Conservation (phyloP, 1,140 invertebrate genomes). For the Thalassaphorura encarpata region DNA sequence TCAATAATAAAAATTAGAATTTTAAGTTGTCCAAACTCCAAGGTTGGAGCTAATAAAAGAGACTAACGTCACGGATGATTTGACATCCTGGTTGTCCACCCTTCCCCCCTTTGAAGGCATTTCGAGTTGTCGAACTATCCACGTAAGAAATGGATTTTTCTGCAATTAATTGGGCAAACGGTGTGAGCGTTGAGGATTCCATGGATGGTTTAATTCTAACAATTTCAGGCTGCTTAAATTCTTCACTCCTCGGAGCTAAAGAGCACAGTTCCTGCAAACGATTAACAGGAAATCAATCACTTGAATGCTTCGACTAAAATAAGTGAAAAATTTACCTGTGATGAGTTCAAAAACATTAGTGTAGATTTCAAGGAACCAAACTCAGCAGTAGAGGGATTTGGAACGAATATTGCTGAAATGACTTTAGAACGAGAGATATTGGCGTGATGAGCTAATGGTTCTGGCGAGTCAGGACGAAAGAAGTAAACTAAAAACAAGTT, state of each 20-base stretch:
- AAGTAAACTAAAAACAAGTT: constrained; percentile 14
- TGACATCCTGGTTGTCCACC: neutral
- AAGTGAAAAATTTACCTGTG: constrained; percentile 10
- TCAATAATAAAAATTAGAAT: too few species aligned
- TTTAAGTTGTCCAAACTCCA: too few species aligned
- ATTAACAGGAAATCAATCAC: neutral
- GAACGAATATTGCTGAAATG: constrained; percentile 25
- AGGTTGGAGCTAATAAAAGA: too few species aligned
- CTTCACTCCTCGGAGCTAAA: neutral
- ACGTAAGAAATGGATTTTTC: constrained; percentile 9
- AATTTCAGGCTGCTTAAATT: neutral
- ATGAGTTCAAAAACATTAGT: constrained; percentile 15
- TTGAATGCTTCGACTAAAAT: neutral
- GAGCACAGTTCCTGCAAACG: constrained; percentile 21
- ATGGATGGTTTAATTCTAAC: neutral
- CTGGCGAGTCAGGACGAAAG: constrained; percentile 14
- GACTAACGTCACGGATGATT: constrained; percentile 12
- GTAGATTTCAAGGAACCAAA: constrained; percentile 5
- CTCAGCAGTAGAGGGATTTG: constrained; percentile 16
- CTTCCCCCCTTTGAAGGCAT: neutral
- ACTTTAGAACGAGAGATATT: constrained; percentile 14
- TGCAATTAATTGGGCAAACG: constrained; percentile 19
- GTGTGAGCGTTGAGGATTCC: constrained; percentile 1
- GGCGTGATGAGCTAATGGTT: constrained; percentile 17
- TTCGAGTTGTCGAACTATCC: neutral